phyloP scores from a whole-genome alignment of 1,140 invertebrate species.

The Hyles vespertilio region DNA sequence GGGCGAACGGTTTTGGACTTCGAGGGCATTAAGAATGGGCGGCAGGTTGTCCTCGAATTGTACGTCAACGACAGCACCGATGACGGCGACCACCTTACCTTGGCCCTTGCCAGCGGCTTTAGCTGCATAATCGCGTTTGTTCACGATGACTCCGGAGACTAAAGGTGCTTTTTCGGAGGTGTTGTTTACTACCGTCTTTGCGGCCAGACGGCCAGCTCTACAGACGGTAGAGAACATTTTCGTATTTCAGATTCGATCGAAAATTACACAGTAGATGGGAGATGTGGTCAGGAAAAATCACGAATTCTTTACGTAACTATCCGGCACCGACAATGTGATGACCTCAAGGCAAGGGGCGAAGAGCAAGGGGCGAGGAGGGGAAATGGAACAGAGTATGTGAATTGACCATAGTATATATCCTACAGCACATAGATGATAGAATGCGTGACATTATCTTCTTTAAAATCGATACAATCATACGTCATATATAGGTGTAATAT shows the following conservation, averaged over 20 bases:
- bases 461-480: no score
- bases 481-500: no score
- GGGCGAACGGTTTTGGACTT: constrained; percentile 83
- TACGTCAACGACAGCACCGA: constrained; percentile 99
- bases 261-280: constrained; percentile 42
- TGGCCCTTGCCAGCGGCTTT: constrained; percentile 66
- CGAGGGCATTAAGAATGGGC: constrained; percentile 97
- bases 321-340: constrained; percentile 6
- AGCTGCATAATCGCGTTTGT: constrained; percentile 66
- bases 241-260: constrained; percentile 43
- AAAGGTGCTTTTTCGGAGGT: constrained; percentile 57
- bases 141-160: constrained; percentile 53
- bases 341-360: not conserved
- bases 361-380: not conserved
- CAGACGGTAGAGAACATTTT: constrained; percentile 73
- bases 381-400: not conserved
- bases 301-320: constrained; percentile 31
- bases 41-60: constrained; percentile 98
- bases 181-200: constrained; percentile 65
- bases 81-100: constrained; percentile 94
- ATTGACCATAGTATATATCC: not conserved
- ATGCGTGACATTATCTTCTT: no score
- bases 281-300: constrained; percentile 21
- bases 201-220: constrained; percentile 65
- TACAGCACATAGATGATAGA: no score